These are phyloP conservation scores for Drosophila navojoa DNA, from an alignment of 1,140 invertebrate genomes.

Conservation along the genomic window DNA sequence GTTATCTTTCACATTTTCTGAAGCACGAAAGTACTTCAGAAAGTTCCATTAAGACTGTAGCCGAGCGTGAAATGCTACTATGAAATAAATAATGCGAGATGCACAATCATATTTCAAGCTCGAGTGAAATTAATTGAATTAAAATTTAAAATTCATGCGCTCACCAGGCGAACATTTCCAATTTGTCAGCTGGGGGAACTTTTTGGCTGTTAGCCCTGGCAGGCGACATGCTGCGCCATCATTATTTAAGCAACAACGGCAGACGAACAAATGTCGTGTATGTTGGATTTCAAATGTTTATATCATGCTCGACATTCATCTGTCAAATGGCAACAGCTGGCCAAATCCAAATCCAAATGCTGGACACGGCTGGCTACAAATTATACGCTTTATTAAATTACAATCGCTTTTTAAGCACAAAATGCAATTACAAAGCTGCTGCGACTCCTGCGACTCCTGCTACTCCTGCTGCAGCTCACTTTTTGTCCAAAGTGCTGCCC, in stretches of 20 bases:
- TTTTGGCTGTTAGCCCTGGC: no score
- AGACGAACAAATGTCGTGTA: conserved; percentile 2
- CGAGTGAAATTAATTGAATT: conserved; percentile 30
- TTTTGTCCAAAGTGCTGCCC: background rate
- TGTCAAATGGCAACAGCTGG: conserved; percentile 74
- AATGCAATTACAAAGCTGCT: conserved; percentile 54
- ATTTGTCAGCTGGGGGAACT: background rate
- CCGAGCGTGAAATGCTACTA: conserved; percentile 23
- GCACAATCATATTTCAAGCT: conserved; percentile 21
- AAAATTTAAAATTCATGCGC: conserved; percentile 31
- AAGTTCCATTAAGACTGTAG: conserved; percentile 7
- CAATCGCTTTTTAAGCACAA: conserved; percentile 43
- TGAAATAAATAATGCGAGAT: conserved; percentile 26
- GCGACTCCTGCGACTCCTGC: background rate
- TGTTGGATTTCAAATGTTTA: conserved; percentile 63
- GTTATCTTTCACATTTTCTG: conserved; percentile 14
- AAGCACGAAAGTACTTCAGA: conserved; percentile 13
- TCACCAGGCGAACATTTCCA: background rate
- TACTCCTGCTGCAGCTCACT: conserved; percentile 8
- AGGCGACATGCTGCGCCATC: background rate
- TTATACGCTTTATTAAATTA: conserved; percentile 75
- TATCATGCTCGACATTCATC: conserved; percentile 75
- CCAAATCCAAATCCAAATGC: conserved; percentile 40
- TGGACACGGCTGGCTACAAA: conserved; percentile 53
- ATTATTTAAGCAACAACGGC: background rate